These are phyloP conservation scores for Labeo calbasu DNA, from an alignment of 2,797 vertebrate genomes.

Conservation along the genomic window DNA sequence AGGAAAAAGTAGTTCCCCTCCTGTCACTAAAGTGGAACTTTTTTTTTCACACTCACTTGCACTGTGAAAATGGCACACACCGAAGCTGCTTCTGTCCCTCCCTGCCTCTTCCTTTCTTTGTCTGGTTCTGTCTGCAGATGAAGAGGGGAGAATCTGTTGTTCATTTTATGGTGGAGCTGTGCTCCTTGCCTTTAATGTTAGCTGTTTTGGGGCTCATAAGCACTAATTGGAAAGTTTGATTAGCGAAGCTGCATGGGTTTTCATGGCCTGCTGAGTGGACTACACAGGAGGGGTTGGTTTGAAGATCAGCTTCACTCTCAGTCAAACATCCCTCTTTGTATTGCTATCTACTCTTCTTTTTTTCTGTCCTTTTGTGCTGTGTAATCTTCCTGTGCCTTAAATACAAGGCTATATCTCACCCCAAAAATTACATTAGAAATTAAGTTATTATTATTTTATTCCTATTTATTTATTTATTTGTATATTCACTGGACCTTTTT, in stretches of 20 bases:
- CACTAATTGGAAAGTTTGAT: constrained; percentile 66
- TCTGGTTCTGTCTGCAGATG: constrained; percentile 35
- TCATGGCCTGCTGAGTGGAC: constrained; percentile 53
- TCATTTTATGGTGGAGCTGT: constrained; percentile 34
- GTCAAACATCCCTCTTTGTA: constrained; percentile 55
- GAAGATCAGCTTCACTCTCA: constrained; percentile 58
- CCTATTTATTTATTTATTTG: background rate
- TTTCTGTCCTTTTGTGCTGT: constrained; percentile 49
- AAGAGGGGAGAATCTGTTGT: constrained; percentile 35
- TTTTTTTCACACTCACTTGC: constrained; percentile 34
- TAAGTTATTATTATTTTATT: too few relatives aligned
- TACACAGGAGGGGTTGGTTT: constrained; percentile 36
- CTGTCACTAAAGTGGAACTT: constrained; percentile 47
- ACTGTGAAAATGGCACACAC: constrained; percentile 41
- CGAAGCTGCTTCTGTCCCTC: constrained; percentile 53
- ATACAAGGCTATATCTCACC: background rate
- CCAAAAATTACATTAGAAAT: background rate
- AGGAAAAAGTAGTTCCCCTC: constrained; percentile 33
- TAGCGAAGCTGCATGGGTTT: constrained; percentile 59
- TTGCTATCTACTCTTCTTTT: constrained; percentile 41
- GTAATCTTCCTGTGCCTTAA: background rate
- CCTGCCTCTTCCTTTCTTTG: constrained; percentile 40
- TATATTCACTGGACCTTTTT: too few relatives aligned
- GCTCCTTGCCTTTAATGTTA: constrained; percentile 56
- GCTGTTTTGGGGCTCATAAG: constrained; percentile 58